Base-by-base conservation (phyloP, 1,140 invertebrate species). In the Melanaphis sacchari region DNA sequence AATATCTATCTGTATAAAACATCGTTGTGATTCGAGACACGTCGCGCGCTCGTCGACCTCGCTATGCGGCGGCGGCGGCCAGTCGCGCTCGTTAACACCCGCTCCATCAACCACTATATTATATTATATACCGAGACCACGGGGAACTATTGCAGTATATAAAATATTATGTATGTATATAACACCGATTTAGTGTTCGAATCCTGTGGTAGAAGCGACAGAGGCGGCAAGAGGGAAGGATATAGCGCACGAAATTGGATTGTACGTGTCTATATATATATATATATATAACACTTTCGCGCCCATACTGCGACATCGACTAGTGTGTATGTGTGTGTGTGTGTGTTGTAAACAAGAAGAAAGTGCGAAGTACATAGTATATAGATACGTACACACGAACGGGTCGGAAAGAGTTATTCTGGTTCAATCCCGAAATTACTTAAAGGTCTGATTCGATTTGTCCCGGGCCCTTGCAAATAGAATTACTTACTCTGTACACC, bases 371-470 rank as follows among this genome's bases (percentile, higher is more conserved):
- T 41, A 31, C 41, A 59, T 40, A 82, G 21, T 82, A 82, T 36
- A 82, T 82, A 82, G 38, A 36, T 40, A 26, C 40, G 41, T 15
- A 85, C 84, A 85, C 84, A 43, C 84, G 84, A 85, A 46, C 46
- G 43, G 31, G 18, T 46, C 87, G 87, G n/a, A 90, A 90, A 90
- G 88, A 90, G 88, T 59, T 59, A 40, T 90, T 90, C 88, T 52
- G 88, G 36, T 90, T 90, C 88, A 54, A 90, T 90, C 88, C 88
- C 52, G 24, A 54, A 59, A 59, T 90, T 40, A 59, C 88, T 90
- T 59, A 90, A 90, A 54, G 88, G 52, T 40, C 52, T 90, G 88
- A 90, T 90, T 90, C 88, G 52, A 90, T 90, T 90, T 90, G 88
- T 40, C 52, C 52, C 36, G 36, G 11, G 36, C 49, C 38, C 24